Evolutionary conservation across 2,888 invertebrate genomes (phyloP).

Genomic region (Sicus ferrugineus): DNA sequence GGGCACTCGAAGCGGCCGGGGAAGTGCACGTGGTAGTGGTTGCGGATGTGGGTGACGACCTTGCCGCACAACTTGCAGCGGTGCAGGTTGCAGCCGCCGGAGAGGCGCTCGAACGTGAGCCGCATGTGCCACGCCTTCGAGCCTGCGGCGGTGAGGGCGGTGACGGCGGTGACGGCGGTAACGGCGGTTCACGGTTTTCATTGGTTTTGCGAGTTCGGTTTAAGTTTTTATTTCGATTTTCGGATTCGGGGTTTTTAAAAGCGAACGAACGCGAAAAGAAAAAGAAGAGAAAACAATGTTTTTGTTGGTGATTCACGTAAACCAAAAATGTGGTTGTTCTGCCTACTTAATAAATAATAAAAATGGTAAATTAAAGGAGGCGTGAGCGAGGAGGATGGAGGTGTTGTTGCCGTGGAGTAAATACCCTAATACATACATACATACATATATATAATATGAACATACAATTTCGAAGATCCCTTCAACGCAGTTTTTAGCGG

Average conservation of each 20-base stretch:
- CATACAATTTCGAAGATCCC: slow-evolving; percentile 2
- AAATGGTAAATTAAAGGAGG: slow-evolving; percentile 26
- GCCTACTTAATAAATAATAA: slow-evolving; percentile 36
- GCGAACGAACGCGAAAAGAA: slow-evolving; percentile 59
- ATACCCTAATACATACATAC: not conserved
- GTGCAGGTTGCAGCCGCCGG: slow-evolving; percentile 91
- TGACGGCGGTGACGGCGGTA: slow-evolving; percentile 21
- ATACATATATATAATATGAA: slow-evolving; percentile 27
- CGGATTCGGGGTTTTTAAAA: slow-evolving; percentile 40
- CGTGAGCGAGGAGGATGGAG: not conserved
- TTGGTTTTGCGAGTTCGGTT: slow-evolving; percentile 31
- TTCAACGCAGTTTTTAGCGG: not conserved
- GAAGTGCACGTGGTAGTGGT: slow-evolving; percentile 94
- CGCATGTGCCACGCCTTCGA: slow-evolving; percentile 95
- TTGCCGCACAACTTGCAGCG: slow-evolving; percentile 94
- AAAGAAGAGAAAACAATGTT: slow-evolving; percentile 64
- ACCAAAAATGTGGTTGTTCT: slow-evolving; percentile 50
- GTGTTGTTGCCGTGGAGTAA: not conserved
- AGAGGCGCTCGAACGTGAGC: slow-evolving; percentile 92
- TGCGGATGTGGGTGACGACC: slow-evolving; percentile 93
- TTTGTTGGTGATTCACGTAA: slow-evolving; percentile 65
- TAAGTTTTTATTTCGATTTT: slow-evolving; percentile 37
- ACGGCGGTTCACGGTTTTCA: slow-evolving; percentile 27
- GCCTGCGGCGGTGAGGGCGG: slow-evolving; percentile 68
- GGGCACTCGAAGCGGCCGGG: slow-evolving; percentile 92